Percentiles rank a stretch among this genome's conserved stretches.
Conservation (phyloP, 2,888 invertebrate genomes). For the Caprella mutica region DNA sequence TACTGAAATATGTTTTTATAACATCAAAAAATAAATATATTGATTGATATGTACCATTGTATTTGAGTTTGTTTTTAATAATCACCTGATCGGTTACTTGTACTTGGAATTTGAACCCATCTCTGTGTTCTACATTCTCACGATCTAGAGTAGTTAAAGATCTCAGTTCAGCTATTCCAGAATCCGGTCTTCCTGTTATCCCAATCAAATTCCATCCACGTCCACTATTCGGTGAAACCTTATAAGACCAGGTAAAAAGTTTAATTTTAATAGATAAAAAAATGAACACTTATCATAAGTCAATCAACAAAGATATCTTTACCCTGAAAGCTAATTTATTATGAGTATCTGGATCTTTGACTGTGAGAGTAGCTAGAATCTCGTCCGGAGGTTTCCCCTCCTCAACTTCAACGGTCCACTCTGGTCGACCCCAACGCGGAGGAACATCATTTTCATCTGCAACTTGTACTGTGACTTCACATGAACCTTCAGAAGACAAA, state of each 20-base stretch:
- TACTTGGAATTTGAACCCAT: conserved; percentile 5
- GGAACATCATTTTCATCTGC: conserved; percentile 29
- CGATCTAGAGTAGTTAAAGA: not conserved
- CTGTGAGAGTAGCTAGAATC: conserved; percentile 23
- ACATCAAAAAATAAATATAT: not conserved
- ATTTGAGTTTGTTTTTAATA: not conserved
- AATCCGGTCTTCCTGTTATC: conserved; percentile 6
- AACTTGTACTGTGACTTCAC: conserved; percentile 22
- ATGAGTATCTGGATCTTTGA: conserved; percentile 22
- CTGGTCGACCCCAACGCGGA: conserved; percentile 20
- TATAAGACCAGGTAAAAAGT: not conserved
- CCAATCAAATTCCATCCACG: conserved; percentile 26
- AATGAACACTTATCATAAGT: too few relatives aligned
- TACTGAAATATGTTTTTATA: not conserved
- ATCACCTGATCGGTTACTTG: conserved; percentile 13
- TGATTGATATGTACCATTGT: not conserved
- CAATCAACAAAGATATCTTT: not conserved
- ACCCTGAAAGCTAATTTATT: conserved; percentile 26
- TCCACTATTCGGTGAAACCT: conserved; percentile 26
- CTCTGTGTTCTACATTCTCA: conserved; percentile 6
- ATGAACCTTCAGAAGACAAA: conserved; percentile 12
- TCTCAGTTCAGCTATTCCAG: not conserved
- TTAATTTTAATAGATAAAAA: not conserved
- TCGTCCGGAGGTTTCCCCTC: conserved; percentile 12
- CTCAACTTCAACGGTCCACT: conserved; percentile 25